These are phyloP conservation scores for Campylorhamphus procurvoides DNA, from an alignment of 2,113 vertebrate species.

Conservation along the genomic window DNA sequence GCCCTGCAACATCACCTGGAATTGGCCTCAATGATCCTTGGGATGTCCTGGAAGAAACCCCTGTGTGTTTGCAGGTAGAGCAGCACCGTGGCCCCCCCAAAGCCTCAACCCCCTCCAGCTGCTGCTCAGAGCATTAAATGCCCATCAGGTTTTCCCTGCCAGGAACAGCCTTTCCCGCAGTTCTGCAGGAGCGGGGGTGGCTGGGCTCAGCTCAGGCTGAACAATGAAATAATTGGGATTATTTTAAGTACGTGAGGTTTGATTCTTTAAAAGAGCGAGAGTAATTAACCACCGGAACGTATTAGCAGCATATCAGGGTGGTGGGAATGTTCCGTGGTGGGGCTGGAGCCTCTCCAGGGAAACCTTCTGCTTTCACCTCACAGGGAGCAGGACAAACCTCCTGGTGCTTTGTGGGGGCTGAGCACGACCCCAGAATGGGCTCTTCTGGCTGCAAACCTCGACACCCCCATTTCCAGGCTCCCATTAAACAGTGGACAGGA, in stretches of 20 bases:
- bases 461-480: background rate
- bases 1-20: background rate
- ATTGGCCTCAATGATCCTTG: background rate
- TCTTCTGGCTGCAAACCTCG: background rate
- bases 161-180: background rate
- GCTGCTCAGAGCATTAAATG: rapidly evolving
- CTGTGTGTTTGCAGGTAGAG: background rate
- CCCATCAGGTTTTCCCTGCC: background rate
- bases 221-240: background rate
- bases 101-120: background rate
- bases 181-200: background rate
- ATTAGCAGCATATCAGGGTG: rapidly evolving
- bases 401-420: background rate
- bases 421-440: background rate
- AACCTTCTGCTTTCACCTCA: background rate
- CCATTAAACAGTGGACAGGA: rapidly evolving
- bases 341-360: background rate
- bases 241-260: background rate
- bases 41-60: background rate
- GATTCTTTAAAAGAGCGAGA: background rate
- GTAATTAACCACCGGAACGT: background rate
- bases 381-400: background rate
- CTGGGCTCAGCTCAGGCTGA: background rate
- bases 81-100: rapidly evolving
- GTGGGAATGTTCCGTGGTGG: background rate